Evolutionary conservation across 2,888 invertebrate species (phyloP), one percentile per base, ranked within the genome.

Genomic region (Epinotia nisella): DNA sequence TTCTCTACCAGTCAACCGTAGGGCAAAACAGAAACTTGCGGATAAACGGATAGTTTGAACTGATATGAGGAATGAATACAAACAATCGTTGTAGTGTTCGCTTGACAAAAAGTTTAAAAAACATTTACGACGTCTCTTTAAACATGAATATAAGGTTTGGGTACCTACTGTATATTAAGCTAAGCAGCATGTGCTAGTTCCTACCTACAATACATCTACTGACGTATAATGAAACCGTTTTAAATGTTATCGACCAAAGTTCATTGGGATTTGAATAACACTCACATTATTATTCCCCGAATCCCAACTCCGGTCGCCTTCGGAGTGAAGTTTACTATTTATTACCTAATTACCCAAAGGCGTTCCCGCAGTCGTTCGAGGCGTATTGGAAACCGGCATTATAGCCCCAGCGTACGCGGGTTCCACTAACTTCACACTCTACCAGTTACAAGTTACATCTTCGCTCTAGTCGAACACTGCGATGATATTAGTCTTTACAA

Each of bases 401-500:
- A 72, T 62, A 62, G 72, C 56, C 51, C 39, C 49, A 51, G 56
- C 62, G 41, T 68, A 62, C 71, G 62, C 51, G 17, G 21, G 67
- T 56, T 29, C 29, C 29, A 56, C 67, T 67, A 72, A 72, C 72
- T 72, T 72, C 68, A 72, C 72, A 72, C 72, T 68, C 49, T 62
- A 49, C 24, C 56, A 64, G 58, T 39, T 65, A 65, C 66, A 60
- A 64, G 69, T 73, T 72, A 72, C 67, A 64, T 59, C 69, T 65
- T 58, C 51, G 24, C 53, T 71, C 66, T 59, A 68, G 45, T 62
- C 67, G 68, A 62, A 72, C 68, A 68, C 53, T 72, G 56, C 64
- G 35, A 61, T 49, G 73, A 59, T 73, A 69, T 73, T 73, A 73
- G 73, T 73, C 73, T 64, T 69, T 58, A 73, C 72, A 73, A 73